A percentile compares a stretch with the other conserved stretches of the same genome.
phyloP scores from a whole-genome alignment of 2,797 vertebrate species.

The Choloepus didactylus region DNA sequence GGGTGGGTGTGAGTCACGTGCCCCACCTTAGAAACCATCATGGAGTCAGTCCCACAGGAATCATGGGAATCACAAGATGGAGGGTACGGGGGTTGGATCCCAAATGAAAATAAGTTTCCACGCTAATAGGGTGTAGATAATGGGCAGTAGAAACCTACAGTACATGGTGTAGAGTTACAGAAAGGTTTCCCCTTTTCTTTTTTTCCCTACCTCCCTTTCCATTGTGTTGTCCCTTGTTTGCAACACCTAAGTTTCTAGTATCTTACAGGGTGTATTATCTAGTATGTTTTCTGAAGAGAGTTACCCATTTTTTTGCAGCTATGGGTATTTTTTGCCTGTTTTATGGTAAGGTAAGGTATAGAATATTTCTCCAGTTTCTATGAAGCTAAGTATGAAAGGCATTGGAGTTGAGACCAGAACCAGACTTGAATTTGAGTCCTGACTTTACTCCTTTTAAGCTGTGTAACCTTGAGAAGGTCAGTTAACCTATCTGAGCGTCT shows the following conservation, averaged over 20 bases:
- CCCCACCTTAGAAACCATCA: not conserved
- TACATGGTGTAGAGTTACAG: not conserved
- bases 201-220: not conserved
- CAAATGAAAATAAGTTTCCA: not conserved
- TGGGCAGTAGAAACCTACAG: accelerated
- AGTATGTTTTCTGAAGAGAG: not conserved
- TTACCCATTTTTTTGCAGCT: constrained; percentile 9
- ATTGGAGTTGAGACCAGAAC: not conserved
- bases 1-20: not conserved
- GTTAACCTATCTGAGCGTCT: not conserved
- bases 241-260: not conserved
- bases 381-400: not conserved
- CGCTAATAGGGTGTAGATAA: not conserved
- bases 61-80: not conserved
- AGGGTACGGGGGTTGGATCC: too few species aligned
- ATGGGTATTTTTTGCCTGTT: not conserved
- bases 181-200: not conserved
- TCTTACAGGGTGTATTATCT: not conserved
- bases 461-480: not conserved
- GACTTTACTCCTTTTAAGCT: not conserved
- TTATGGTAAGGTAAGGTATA: not conserved
- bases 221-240: not conserved
- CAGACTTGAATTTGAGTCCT: not conserved
- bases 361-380: not conserved
- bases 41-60: not conserved